Evolutionary conservation across 2,888 invertebrate species (phyloP), one percentile per base, ranked within the genome.

Genomic region (Pycnomerus fuliginosus): DNA sequence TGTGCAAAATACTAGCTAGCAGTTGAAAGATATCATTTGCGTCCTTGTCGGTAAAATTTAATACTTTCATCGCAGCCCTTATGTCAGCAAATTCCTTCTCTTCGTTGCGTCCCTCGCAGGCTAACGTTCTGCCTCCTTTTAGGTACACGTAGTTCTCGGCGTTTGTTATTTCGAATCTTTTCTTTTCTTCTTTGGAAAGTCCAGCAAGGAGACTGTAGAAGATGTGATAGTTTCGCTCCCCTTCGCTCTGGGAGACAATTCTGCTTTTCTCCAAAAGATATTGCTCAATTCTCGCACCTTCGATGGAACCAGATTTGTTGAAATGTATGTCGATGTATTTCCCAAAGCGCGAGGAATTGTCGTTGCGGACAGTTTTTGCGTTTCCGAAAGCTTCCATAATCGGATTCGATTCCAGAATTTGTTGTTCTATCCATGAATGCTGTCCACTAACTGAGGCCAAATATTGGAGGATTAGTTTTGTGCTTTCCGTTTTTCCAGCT

Each of bases 331-430:
- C 62, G 28, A 64, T 64, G 69, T 94, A 97, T 74, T 96, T 96
- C 37, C 96, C 96, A 64, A 97, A 97, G 51, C 97, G 79, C 11
- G 95, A 95, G 0, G 96, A 96, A 71, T 97, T 97, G 69, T 97
- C 95, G 67, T 97, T 97, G 37, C 90, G 80, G 7, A 94, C 87
- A 0, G 96, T 97, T 76, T 94, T 95, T 0, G 96, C 95, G 74
- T 97, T 97, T 39, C 96, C 96, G 67, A 97, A 97, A 1, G 96
- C 96, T 80, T 97, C 96, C 65, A 97, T 77, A 56, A 97, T 91
- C 0, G 96, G 95, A 77, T 97, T 97, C 0, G 96, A 90, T 73
- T 96, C 95, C 52, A 97, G 82, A 45, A 97, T 95, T 72, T 97
- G 96, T 65, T 97, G 94, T 70, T 96, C 96, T 46, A 96, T 93